Conservation (phyloP, 2,888 invertebrate species). For the Arenicola marina region DNA sequence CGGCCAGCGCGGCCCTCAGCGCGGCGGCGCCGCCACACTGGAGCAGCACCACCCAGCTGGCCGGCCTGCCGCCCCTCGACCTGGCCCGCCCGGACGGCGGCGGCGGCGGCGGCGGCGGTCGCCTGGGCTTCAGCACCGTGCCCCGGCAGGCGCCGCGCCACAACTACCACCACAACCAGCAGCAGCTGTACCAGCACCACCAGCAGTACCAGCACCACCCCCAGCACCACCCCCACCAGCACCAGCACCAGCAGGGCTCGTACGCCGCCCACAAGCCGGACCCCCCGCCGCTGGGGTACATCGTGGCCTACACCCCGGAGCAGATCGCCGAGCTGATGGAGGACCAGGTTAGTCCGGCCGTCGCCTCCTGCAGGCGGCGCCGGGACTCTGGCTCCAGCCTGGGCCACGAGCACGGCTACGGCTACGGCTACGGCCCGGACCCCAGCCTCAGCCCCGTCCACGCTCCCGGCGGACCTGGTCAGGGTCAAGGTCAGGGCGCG, state of each 20-base stretch:
- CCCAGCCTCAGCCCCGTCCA: too few species aligned
- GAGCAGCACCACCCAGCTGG: constrained; percentile 48
- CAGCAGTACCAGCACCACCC: constrained; percentile 1
- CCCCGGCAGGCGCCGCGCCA: background rate
- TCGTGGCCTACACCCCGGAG: constrained; percentile 36
- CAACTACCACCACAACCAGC: constrained; percentile 5
- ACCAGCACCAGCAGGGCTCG: background rate
- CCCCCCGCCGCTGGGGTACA: constrained; percentile 33
- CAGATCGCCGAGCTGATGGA: constrained; percentile 32
- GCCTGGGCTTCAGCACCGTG: background rate
- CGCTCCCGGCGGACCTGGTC: background rate
- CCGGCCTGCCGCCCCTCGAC: background rate
- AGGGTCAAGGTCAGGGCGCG: background rate
- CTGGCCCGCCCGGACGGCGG: constrained; percentile 15
- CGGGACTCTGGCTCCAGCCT: background rate
- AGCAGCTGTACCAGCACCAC: constrained; percentile 9
- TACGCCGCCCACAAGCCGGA: constrained; percentile 17
- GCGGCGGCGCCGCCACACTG: constrained; percentile 36
- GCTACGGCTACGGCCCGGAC: background rate
- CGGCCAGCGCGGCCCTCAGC: constrained; percentile 15
- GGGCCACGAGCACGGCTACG: background rate
- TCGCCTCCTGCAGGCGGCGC: background rate
- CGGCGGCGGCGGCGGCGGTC: constrained; percentile 13
- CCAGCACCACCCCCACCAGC: background rate
- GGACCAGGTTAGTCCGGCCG: constrained; percentile 18